Evolutionary conservation across 2,888 invertebrate species (phyloP), one percentile per base, ranked within the genome.

Genomic region (Aphrophora alni): DNA sequence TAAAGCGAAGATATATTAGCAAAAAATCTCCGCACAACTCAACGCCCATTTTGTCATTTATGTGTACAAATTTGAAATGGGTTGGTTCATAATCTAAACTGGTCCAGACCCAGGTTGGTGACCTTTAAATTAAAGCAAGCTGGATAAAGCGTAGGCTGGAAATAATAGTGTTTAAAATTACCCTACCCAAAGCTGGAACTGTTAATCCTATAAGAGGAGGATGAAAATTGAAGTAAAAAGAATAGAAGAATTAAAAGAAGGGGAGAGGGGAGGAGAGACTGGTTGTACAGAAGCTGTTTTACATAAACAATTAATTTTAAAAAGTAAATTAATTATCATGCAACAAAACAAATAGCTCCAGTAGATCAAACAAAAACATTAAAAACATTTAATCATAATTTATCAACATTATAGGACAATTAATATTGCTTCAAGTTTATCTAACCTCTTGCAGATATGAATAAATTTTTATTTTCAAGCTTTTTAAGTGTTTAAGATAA

Each of bases 131-230:
- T 59, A 59, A 59, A 59, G 21, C 59, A 10, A 59, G 59, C 59
- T 59, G 59, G 12, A 2, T 21, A 2, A 3, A 10, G 59, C 59
- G 59, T 59, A 21, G 59, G 59, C 59, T 59, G 59, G 14, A 59
- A 59, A 59, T 59, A 59, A 59, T 59, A 59, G 59, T 59, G 59
- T 59, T 59, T 59, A 10, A 59, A 59, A 59, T 59, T 59, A 59
- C 59, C 59, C 59, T 59, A 59, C n/a, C 59, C 59, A 59, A 59
- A 59, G 21, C 21, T 59, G 59, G 59, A n/a, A 59, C 21, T 59
- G 59, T 14, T 21, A 14, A 21, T 59, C n/a, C 10, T 14, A 21
- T 7, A 21, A 14, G 59, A 59, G 59, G 59, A 59, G 21, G 59
- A 59, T 21, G 21, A 10, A 59, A 59, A 59, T 59, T n/a, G 59